Base-by-base conservation (phyloP, 1,140 invertebrate genomes). In the Condylostylus longicornis region DNA sequence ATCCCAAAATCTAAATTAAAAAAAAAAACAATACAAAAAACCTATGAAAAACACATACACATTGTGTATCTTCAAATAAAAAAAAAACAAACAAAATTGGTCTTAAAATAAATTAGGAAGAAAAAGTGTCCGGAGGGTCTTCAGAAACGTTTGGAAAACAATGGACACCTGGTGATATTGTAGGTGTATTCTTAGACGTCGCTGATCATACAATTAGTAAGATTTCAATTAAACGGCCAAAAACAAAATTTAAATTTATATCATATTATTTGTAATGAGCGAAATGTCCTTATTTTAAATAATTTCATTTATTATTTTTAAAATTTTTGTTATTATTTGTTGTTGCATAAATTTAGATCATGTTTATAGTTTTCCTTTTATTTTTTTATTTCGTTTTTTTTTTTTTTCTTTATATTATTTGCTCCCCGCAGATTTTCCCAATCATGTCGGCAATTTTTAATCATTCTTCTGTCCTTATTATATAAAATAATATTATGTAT, bases 131-230 rank as follows among this genome's bases (percentile, higher is more conserved):
- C 70, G 79, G 75, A 63, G 82, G 84, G 63, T 73, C 74, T 50
- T 71, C 72, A 58, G 89, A 95, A 70, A 79, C 82, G 40, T 95
- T 91, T 66, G 89, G 89, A 59, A 89, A 89, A 70, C 82, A 87
- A 68, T 94, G 88, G 86, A 78, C 84, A 63, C 76, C 86, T 53
- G 84, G 83, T 54, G 89, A 94, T 70, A 82, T 91, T 61, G 84
- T 94, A 54, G 88, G 89, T 43, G 88, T 91, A 51, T 93, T 93
- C 72, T 77, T 94, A 64, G 89, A 95, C 74, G 71, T 94, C 58
- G 85, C 90, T 71, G 89, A 94, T 72, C 80, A 82, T 61, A 94
- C 88, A 53, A 90, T 95, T 73, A 91, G 86, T 90, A 86, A 84
- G 79, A 71, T 37, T 27, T 8, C 10, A 27, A 27, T 55, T 55